A percentile compares a stretch with the other conserved stretches of the same genome.
Conservation (phyloP, 2,888 invertebrate genomes). For the Ctenicera cuprea region DNA sequence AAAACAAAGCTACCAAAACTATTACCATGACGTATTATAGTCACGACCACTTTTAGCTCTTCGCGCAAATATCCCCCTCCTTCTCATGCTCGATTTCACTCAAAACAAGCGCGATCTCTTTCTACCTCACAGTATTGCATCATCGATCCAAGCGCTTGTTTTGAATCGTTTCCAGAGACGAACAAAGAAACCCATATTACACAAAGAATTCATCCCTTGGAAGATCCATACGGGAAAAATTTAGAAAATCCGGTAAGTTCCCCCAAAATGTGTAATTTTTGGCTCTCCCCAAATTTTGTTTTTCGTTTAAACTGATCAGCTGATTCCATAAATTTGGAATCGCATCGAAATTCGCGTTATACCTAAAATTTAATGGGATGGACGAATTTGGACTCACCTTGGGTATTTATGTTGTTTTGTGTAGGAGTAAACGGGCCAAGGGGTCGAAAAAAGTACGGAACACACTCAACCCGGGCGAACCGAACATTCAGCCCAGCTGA, state of each 20-base stretch:
- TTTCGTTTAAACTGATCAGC: background rate
- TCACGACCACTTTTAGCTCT: conserved; percentile 32
- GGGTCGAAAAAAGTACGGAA: conserved; percentile 59
- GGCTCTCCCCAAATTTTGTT: background rate
- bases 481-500: conserved; percentile 63
- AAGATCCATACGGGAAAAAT: background rate
- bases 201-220: conserved; percentile 30
- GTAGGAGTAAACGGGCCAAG: conserved; percentile 45
- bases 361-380: background rate
- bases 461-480: conserved; percentile 58
- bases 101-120: conserved; percentile 56
- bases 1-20: conserved; percentile 36
- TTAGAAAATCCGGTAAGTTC: background rate
- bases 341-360: no score
- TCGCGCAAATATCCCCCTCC: conserved; percentile 34
- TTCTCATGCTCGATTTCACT: conserved; percentile 41
- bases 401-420: conserved; percentile 20
- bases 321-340: background rate
- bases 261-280: background rate
- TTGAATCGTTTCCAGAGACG: conserved; percentile 58
- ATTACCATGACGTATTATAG: conserved; percentile 27
- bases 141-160: conserved; percentile 67
- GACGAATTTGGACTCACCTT: conserved; percentile 25
- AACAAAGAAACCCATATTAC: conserved; percentile 42
- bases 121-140: conserved; percentile 64